Conservation (phyloP, 1,140 invertebrate species). For the Trissolcus basalis region DNA sequence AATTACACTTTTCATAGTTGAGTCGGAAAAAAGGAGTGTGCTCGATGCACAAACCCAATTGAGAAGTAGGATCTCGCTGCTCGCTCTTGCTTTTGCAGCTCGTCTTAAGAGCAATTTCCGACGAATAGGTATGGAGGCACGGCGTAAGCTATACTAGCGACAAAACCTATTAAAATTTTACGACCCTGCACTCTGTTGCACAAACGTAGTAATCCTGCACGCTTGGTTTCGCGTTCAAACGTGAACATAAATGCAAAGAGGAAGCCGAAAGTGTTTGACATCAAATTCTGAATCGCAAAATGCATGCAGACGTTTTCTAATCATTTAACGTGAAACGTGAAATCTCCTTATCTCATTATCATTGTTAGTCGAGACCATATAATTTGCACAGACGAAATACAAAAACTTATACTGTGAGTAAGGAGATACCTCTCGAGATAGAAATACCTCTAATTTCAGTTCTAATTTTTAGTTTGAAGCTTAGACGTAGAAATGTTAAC, state of each 20-base stretch:
- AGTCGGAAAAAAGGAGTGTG: constrained; percentile 50
- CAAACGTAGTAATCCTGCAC: constrained; percentile 47
- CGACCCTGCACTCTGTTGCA: constrained; percentile 57
- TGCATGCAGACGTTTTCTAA: constrained; percentile 42
- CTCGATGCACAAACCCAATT: constrained; percentile 54
- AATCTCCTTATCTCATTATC: constrained; percentile 25
- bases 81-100: constrained; percentile 56
- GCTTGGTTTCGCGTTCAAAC: constrained; percentile 51
- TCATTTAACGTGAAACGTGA: constrained; percentile 20
- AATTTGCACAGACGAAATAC: background rate
- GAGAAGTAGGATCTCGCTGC: constrained; percentile 35
- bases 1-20: constrained; percentile 53
- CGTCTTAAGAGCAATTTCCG: constrained; percentile 62
- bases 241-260: constrained; percentile 54
- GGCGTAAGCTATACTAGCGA: constrained; percentile 55
- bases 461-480: too few relatives aligned
- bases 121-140: constrained; percentile 55
- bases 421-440: too few relatives aligned
- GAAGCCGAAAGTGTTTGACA: constrained; percentile 49
- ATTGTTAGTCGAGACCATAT: background rate
- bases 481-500: too few relatives aligned
- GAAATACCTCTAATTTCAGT: too few relatives aligned
- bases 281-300: constrained; percentile 39
- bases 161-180: constrained; percentile 61
- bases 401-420: background rate